A percentile compares a stretch with the other conserved stretches of the same genome.
phyloP scores from a whole-genome alignment of 2,797 vertebrate genomes.

The Oryzias sinensis region DNA sequence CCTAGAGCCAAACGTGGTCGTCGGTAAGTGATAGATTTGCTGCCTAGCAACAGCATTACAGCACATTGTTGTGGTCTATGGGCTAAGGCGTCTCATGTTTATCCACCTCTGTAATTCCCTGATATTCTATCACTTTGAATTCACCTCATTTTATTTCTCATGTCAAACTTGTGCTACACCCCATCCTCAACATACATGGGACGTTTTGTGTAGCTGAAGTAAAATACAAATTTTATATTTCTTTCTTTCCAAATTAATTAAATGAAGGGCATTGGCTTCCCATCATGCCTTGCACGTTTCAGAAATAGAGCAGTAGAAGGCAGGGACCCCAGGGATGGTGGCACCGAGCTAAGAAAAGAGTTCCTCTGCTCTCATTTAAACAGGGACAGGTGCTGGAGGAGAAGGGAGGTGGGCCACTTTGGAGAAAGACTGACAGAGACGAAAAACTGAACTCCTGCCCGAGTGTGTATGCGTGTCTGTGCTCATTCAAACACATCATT shows the following conservation, averaged over 20 bases:
- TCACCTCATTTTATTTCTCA: background rate
- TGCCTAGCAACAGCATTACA: conserved; percentile 20
- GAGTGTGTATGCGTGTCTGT: conserved; percentile 5
- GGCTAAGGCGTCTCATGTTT: conserved; percentile 2
- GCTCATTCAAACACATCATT: conserved; percentile 26
- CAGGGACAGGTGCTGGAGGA: conserved; percentile 77
- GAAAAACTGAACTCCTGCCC: conserved; percentile 3
- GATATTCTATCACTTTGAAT: background rate
- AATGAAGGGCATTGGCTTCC: conserved; percentile 61
- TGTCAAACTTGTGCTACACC: background rate
- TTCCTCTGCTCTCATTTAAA: conserved; percentile 81
- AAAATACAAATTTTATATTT: too few relatives aligned
- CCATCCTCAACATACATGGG: background rate
- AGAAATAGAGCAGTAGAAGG: conserved; percentile 78
- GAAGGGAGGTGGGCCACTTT: conserved; percentile 57
- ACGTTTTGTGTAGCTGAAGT: background rate
- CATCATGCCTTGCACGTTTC: conserved; percentile 69
- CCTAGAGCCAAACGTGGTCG: background rate
- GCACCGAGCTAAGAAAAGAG: conserved; percentile 81
- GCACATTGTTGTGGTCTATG: conserved; percentile 1
- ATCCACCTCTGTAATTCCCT: background rate
- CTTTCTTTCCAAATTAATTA: background rate
- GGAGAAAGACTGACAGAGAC: conserved; percentile 21
- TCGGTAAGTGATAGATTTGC: background rate
- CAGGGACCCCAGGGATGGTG: conserved; percentile 73